Evolutionary conservation across 2,797 vertebrate genomes (phyloP).

Genomic region (Poecilia gillii): DNA sequence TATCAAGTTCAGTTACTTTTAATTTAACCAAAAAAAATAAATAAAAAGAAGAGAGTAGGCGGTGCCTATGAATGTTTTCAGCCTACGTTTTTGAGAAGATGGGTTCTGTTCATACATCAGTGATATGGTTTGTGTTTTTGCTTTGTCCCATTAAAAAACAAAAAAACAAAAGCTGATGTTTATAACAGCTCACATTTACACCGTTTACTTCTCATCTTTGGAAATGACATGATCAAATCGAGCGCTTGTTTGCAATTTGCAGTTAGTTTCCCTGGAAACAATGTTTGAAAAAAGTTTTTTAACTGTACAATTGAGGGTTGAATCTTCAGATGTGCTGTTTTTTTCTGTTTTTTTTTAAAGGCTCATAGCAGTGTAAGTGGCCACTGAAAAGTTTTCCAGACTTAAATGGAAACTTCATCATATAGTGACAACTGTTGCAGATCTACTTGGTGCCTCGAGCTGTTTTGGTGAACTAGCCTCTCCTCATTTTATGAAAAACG

Average conservation of each 20-base stretch:
- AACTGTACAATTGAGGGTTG: background rate
- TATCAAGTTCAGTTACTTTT: conserved; percentile 69
- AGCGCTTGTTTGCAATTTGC: background rate
- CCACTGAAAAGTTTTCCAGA: background rate
- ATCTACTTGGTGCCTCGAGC: background rate
- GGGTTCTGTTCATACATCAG: conserved; percentile 73
- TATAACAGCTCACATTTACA: conserved; percentile 52
- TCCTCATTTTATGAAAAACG: background rate
- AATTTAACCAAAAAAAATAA: conserved; percentile 74
- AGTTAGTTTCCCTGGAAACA: background rate
- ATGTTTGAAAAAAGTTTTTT: background rate
- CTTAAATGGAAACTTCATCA: background rate
- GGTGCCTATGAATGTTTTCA: conserved; percentile 79
- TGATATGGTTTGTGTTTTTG: conserved; percentile 75
- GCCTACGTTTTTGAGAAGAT: conserved; percentile 57
- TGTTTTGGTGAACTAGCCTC: background rate
- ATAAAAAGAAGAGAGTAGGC: conserved; percentile 64
- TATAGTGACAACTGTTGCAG: background rate
- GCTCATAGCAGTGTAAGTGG: background rate
- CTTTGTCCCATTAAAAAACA: conserved; percentile 79
- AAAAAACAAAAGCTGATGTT: conserved; percentile 67
- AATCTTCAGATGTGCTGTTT: background rate
- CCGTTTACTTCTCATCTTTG: conserved; percentile 40
- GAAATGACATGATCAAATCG: background rate
- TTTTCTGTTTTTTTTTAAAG: background rate